Conservation (phyloP, 1,140 invertebrate species). For the Meteorus sp. region DNA sequence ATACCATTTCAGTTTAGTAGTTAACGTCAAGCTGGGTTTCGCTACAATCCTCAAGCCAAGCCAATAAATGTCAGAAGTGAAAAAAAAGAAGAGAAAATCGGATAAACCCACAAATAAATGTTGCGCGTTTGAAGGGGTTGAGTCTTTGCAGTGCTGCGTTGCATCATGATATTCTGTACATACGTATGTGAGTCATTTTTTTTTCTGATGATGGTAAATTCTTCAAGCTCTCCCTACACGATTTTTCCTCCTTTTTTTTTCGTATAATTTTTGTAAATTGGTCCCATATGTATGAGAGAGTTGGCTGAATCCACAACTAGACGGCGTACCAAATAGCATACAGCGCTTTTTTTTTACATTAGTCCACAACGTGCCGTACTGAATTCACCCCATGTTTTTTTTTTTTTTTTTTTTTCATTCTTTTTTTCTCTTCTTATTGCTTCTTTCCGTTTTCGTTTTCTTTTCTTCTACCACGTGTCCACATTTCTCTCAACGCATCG, state of each 20-base stretch:
- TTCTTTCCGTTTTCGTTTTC: not conserved
- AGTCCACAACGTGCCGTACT: not conserved
- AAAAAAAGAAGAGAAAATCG: not conserved
- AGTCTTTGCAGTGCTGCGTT: not conserved
- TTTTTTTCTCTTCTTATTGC: conserved; percentile 8
- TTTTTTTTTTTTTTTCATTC: conserved; percentile 25
- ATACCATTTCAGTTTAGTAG: too few relatives aligned
- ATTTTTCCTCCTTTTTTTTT: conserved; percentile 33
- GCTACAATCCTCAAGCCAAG: not conserved
- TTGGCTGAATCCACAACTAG: conserved; percentile 50
- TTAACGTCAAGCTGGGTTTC: not conserved
- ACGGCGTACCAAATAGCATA: conserved; percentile 32
- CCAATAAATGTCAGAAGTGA: too few relatives aligned
- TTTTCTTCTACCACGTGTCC: conserved; percentile 9
- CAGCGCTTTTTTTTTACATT: conserved; percentile 37
- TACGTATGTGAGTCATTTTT: not conserved
- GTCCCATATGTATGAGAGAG: conserved; percentile 54
- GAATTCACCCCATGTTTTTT: conserved; percentile 24
- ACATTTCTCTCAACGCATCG: conserved; percentile 18
- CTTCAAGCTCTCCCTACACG: too few relatives aligned
- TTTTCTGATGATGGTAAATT: too few relatives aligned
- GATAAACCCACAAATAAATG: not conserved
- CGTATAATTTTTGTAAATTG: conserved; percentile 59
- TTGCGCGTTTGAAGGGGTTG: not conserved
- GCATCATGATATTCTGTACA: not conserved